Conservation (phyloP, 1,140 invertebrate species). For the Drosophila oshimai region DNA sequence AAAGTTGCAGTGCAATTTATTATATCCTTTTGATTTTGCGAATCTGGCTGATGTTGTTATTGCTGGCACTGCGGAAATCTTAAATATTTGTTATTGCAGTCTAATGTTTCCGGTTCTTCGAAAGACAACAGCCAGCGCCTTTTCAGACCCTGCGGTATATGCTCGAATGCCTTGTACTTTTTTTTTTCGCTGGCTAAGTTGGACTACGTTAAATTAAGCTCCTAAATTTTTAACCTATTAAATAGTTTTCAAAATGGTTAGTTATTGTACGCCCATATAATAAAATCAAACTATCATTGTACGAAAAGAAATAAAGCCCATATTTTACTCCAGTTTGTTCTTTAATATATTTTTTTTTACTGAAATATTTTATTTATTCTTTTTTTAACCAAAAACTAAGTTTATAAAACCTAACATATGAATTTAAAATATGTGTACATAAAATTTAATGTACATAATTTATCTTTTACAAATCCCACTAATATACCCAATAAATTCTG, state of each 20-base stretch:
- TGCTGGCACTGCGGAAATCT: constrained; percentile 64
- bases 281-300: too few species aligned
- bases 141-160: not conserved
- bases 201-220: not conserved
- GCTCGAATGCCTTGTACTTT: constrained; percentile 6
- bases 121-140: constrained; percentile 39
- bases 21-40: constrained; percentile 59
- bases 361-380: not conserved
- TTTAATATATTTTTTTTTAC: too few species aligned
- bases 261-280: too few species aligned
- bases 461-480: not conserved
- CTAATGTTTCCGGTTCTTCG: constrained; percentile 65
- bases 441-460: too few species aligned
- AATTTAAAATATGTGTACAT: too few species aligned
- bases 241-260: too few species aligned
- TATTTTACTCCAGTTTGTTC: too few species aligned
- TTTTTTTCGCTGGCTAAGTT: too few species aligned
- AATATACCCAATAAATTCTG: constrained; percentile 6
- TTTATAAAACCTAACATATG: too few species aligned
- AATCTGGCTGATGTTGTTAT: constrained; percentile 34
- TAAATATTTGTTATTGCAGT: constrained; percentile 81
- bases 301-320: too few species aligned
- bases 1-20: constrained; percentile 68
- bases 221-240: too few species aligned
- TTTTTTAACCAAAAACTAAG: too few species aligned